A percentile compares a stretch with the other conserved stretches of the same genome.
phyloP scores from a whole-genome alignment of 1,140 invertebrate genomes.

The Aphaenogaster ashmeadi region DNA sequence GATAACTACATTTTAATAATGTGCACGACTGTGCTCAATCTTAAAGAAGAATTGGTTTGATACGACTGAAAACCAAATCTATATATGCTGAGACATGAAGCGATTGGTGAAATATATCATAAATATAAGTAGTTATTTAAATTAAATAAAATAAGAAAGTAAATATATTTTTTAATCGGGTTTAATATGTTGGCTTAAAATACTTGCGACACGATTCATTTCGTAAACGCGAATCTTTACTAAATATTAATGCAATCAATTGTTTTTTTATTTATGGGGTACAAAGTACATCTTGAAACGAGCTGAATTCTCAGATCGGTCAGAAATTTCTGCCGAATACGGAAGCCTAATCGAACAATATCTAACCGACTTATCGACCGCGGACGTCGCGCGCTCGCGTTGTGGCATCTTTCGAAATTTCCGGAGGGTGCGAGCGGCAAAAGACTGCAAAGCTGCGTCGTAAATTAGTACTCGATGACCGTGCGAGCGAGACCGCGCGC shows the following conservation, averaged over 20 bases:
- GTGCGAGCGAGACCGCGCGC: constrained; percentile 75
- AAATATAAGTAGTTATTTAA: not conserved
- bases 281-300: not conserved
- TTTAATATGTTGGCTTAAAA: not conserved
- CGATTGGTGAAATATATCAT: not conserved
- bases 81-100: not conserved
- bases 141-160: not conserved
- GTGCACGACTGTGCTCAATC: not conserved
- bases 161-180: not conserved
- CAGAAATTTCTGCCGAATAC: constrained; percentile 3
- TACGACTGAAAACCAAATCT: not conserved
- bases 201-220: not conserved
- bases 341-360: constrained; percentile 24
- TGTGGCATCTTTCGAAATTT: constrained; percentile 72
- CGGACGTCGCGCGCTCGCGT: constrained; percentile 17
- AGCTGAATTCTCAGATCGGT: not conserved
- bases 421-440: constrained; percentile 70
- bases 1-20: constrained; percentile 37
- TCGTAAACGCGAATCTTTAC: not conserved
- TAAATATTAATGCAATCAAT: not conserved
- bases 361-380: not conserved
- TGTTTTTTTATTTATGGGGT: not conserved
- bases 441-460: constrained; percentile 80
- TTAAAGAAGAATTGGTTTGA: not conserved
- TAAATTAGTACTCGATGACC: constrained; percentile 85